Conservation (phyloP, 1,140 invertebrate genomes). For the Zaprionus vittiger region DNA sequence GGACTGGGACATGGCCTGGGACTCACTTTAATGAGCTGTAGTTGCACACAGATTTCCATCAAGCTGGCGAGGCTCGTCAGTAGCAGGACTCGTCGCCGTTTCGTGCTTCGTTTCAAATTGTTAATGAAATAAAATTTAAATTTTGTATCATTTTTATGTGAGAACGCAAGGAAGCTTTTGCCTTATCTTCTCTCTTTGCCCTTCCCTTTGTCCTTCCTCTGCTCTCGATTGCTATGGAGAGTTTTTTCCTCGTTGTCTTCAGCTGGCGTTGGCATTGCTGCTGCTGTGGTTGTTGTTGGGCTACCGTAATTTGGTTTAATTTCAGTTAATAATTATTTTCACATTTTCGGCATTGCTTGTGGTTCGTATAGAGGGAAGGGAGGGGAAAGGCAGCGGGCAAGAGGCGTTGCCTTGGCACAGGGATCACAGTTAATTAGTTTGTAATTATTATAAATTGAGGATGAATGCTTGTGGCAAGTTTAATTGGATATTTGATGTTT, state of each 20-base stretch:
- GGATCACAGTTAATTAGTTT: conserved; percentile 82
- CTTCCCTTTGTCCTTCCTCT: too few relatives aligned
- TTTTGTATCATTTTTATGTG: conserved; percentile 51
- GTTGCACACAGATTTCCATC: conserved; percentile 66
- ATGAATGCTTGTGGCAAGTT: conserved; percentile 83
- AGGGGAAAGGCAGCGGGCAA: neutral
- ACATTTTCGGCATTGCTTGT: conserved; percentile 75
- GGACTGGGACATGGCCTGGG: too few relatives aligned
- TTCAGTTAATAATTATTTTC: conserved; percentile 83
- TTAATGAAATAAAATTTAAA: conserved; percentile 69
- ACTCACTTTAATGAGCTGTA: conserved; percentile 74
- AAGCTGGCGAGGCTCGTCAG: conserved; percentile 18
- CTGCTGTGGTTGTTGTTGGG: conserved; percentile 14
- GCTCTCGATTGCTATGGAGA: conserved; percentile 58
- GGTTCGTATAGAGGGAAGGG: conserved; percentile 28
- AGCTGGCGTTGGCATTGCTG: neutral
- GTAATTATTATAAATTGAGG: conserved; percentile 83
- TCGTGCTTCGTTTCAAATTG: conserved; percentile 56
- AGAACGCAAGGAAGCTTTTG: neutral
- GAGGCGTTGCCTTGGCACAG: conserved; percentile 61
- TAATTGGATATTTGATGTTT: conserved; percentile 83
- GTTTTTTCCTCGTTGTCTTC: conserved; percentile 28
- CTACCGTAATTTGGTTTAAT: conserved; percentile 75
- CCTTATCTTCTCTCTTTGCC: neutral
- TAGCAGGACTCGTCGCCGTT: conserved; percentile 46